phyloP scores from a whole-genome alignment of 1,140 invertebrate genomes.

The Cotesia chilonis region DNA sequence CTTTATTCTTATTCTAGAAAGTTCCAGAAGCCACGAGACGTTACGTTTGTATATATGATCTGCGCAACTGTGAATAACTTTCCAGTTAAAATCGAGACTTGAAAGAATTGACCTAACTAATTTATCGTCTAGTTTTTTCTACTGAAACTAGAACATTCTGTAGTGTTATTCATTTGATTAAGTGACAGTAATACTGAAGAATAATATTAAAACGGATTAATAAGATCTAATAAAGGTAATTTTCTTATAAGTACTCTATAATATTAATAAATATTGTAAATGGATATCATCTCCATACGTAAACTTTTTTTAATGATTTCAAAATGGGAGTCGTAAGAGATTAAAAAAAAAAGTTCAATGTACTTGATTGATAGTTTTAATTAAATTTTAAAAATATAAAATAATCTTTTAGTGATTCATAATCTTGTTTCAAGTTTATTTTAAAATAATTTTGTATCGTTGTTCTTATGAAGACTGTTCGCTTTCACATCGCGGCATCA shows the following conservation, averaged over 20 bases:
- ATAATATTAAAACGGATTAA: conserved; percentile 9
- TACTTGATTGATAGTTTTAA: background rate
- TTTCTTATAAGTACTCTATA: conserved; percentile 11
- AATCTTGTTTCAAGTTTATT: conserved; percentile 23
- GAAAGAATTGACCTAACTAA: conserved; percentile 17
- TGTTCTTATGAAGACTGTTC: background rate
- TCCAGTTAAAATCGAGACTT: conserved; percentile 38
- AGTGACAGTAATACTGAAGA: conserved; percentile 19
- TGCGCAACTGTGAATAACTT: conserved; percentile 35
- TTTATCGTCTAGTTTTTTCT: background rate
- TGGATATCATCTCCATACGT: background rate
- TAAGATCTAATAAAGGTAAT: conserved; percentile 23
- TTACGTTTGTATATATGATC: conserved; percentile 37
- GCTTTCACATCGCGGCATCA: conserved; percentile 29
- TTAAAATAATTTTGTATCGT: conserved; percentile 27
- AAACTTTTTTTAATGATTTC: background rate
- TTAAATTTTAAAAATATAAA: no score
- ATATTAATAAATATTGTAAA: conserved; percentile 12
- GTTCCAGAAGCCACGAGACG: conserved; percentile 40
- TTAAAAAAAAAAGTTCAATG: conserved; percentile 9
- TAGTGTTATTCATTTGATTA: background rate
- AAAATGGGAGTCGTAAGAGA: conserved; percentile 31
- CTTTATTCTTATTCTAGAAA: conserved; percentile 35
- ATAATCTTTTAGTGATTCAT: no score
- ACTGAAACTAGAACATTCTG: background rate